A percentile compares a stretch with the other conserved stretches of the same genome.
Conservation (phyloP, 1,140 invertebrate species). For the Hestina assimilis region DNA sequence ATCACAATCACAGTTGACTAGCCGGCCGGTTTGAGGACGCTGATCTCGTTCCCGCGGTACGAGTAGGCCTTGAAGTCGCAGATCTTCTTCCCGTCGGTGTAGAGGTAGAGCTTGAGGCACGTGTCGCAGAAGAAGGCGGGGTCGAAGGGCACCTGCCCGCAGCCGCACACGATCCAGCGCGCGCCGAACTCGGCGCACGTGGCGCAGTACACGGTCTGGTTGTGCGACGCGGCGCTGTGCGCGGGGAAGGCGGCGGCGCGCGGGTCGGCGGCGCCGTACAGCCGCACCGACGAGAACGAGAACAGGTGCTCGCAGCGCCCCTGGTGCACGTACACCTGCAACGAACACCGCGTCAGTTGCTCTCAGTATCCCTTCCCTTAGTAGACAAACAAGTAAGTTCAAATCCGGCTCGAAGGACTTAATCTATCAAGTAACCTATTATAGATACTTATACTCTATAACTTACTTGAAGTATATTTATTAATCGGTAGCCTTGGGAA, state of each 20-base stretch:
- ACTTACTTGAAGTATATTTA: no score
- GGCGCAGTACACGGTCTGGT: slow-evolving; percentile 62
- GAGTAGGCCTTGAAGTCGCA: slow-evolving; percentile 77
- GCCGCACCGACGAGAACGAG: slow-evolving; percentile 84
- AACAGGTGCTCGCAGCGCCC: slow-evolving; percentile 94
- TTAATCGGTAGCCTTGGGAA: no score
- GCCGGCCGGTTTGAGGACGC: slow-evolving; percentile 41
- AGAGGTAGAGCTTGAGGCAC: slow-evolving; percentile 83
- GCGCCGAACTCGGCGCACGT: slow-evolving; percentile 69
- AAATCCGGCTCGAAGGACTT: no score
- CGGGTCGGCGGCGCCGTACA: slow-evolving; percentile 61
- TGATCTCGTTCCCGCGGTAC: slow-evolving; percentile 53
- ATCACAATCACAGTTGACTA: background rate
- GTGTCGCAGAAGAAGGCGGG: slow-evolving; percentile 82
- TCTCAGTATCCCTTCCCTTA: no score
- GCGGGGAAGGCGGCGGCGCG: slow-evolving; percentile 77
- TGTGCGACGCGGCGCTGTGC: slow-evolving; percentile 66
- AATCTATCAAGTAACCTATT: no score
- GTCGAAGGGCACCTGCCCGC: slow-evolving; percentile 81
- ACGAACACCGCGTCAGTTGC: no score
- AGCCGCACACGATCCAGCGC: slow-evolving; percentile 81
- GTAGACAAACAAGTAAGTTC: no score
- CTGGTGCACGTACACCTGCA: slow-evolving; percentile 90
- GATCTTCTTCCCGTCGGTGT: slow-evolving; percentile 80
- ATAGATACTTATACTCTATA: no score